These are phyloP conservation scores for Mugil cephalus DNA, from an alignment of 2,113 vertebrate species.

Conservation along the genomic window DNA sequence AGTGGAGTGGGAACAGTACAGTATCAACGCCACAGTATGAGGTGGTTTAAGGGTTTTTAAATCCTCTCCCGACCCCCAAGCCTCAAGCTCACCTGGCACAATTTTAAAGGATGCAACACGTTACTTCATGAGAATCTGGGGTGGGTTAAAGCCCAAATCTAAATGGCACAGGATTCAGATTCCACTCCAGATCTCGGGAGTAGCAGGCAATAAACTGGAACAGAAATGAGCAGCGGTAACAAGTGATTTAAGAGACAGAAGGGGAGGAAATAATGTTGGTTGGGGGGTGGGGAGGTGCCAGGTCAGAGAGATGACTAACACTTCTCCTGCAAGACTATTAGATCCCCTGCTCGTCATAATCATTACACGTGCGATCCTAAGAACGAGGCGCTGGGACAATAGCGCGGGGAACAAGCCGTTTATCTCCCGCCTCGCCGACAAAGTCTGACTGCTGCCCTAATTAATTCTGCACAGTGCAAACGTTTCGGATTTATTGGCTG, in stretches of 20 bases:
- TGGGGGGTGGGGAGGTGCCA: not conserved
- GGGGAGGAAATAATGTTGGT: not conserved
- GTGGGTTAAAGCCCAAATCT: too few relatives aligned
- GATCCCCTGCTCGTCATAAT: conserved; percentile 28
- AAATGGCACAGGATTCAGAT: not conserved
- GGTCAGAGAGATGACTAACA: conserved; percentile 28
- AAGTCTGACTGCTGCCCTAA: conserved; percentile 43
- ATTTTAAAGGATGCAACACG: conserved; percentile 9
- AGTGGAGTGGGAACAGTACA: conserved; percentile 15
- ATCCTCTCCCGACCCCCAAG: conserved; percentile 48
- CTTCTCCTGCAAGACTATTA: not conserved
- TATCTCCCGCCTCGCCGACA: conserved; percentile 31
- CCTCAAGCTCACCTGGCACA: conserved; percentile 33
- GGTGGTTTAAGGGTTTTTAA: conserved; percentile 41
- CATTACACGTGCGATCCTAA: conserved; percentile 9
- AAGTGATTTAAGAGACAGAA: not conserved
- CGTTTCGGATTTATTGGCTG: conserved; percentile 48
- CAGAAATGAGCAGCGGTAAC: conserved; percentile 8
- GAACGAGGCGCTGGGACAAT: conserved; percentile 2
- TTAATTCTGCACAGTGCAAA: conserved; percentile 42
- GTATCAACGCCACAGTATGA: conserved; percentile 49
- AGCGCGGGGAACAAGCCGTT: conserved; percentile 1
- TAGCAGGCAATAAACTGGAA: conserved; percentile 39
- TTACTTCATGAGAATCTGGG: too few relatives aligned
- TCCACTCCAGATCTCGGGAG: conserved; percentile 47